phyloP scores from a whole-genome alignment of 2,113 vertebrate species.

The Cervus canadensis region DNA sequence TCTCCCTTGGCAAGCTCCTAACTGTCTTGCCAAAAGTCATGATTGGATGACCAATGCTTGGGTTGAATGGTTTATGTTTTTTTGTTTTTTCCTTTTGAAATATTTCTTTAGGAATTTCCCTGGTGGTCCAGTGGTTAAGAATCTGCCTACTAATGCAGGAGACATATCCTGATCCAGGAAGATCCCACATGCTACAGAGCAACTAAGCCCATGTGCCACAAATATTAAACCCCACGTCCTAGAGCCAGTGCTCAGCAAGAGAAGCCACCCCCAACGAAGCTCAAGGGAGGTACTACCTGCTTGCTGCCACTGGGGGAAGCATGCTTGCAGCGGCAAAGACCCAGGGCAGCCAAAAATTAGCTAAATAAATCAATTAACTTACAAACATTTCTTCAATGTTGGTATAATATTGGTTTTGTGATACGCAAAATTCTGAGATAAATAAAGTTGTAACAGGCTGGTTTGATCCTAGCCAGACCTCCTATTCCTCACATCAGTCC shows the following conservation, averaged over 20 bases:
- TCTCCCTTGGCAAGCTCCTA: not conserved
- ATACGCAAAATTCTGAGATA: not conserved
- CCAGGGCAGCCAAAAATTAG: not conserved
- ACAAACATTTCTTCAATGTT: not conserved
- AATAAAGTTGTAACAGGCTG: not conserved
- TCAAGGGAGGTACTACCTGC: not conserved
- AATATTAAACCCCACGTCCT: not conserved
- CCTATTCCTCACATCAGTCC: not conserved
- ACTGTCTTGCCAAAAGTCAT: not conserved
- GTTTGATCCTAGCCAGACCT: not conserved
- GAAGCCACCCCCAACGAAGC: not conserved
- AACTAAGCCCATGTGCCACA: not conserved
- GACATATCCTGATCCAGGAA: not conserved
- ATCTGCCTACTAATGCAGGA: not conserved
- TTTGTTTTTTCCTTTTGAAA: not conserved
- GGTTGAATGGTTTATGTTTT: not conserved
- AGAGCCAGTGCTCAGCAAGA: not conserved
- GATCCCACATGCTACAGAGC: not conserved
- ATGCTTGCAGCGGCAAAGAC: not conserved
- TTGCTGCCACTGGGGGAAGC: not conserved
- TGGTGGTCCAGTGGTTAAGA: not conserved
- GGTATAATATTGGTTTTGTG: not conserved
- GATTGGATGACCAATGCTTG: not conserved
- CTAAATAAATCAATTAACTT: not conserved
- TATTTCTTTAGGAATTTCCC: not conserved